Conservation (phyloP, 2,113 vertebrate genomes). For the Callocephalon fimbriatum region DNA sequence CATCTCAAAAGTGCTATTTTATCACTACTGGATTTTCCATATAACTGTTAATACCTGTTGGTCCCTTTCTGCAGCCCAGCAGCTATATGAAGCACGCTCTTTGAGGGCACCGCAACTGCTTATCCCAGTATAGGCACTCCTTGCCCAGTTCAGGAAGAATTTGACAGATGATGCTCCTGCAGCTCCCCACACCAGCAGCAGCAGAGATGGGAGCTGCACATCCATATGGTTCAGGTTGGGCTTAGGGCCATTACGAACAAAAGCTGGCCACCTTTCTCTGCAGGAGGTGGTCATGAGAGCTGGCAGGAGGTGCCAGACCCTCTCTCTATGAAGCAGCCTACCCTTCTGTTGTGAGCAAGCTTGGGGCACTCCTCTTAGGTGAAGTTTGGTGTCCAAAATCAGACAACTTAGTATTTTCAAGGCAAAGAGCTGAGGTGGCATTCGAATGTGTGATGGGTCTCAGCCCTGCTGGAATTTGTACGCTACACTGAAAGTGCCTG, state of each 20-base stretch:
- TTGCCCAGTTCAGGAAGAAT: neutral
- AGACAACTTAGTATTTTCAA: neutral
- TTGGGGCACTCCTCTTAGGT: neutral
- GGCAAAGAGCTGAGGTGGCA: neutral
- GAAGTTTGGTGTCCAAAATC: neutral
- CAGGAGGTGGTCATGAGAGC: neutral
- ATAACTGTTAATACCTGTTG: neutral
- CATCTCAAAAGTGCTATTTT: constrained; percentile 53
- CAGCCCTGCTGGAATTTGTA: neutral
- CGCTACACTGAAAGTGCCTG: neutral
- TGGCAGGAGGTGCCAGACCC: neutral
- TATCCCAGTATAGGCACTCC: neutral
- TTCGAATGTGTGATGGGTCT: neutral
- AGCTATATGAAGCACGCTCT: neutral
- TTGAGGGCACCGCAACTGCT: neutral
- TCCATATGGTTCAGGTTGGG: neutral
- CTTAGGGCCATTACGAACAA: neutral
- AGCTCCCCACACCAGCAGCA: neutral
- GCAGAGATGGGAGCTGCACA: neutral
- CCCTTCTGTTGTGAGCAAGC: fast-evolving
- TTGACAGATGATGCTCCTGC: neutral
- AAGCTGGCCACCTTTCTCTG: neutral
- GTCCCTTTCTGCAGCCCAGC: neutral
- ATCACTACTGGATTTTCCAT: constrained; percentile 10
- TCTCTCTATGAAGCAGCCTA: neutral